phyloP scores from a whole-genome alignment of 1,140 invertebrate species.

The Heliconius congener region DNA sequence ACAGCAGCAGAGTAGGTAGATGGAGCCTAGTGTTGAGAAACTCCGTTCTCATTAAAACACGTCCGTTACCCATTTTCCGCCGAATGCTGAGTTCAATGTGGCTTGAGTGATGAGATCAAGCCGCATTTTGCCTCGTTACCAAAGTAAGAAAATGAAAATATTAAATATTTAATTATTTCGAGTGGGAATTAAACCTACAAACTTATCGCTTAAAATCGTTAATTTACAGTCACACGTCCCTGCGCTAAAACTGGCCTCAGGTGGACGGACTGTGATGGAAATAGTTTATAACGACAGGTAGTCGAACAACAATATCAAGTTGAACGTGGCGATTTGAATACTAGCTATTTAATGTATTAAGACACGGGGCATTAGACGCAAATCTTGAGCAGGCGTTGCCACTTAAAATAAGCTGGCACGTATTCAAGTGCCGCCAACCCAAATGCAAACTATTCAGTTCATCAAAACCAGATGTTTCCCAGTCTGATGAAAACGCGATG shows the following conservation, averaged over 20 bases:
- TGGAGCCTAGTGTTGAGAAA: too few species aligned
- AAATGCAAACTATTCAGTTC: conserved; percentile 76
- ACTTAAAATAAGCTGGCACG: conserved; percentile 80
- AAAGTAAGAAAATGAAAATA: too few species aligned
- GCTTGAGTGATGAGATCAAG: too few species aligned
- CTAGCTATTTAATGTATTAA: conserved; percentile 53
- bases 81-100: too few species aligned
- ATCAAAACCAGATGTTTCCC: conserved; percentile 76
- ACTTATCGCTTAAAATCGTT: too few species aligned
- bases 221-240: too few species aligned
- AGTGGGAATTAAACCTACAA: too few species aligned
- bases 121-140: too few species aligned
- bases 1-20: too few species aligned
- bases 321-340: conserved; percentile 55
- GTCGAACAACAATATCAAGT: conserved; percentile 16
- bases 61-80: too few species aligned
- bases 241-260: background rate
- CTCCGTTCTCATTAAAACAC: too few species aligned
- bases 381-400: conserved; percentile 73
- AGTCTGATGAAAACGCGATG: conserved; percentile 34
- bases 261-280: background rate
- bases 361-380: conserved; percentile 55
- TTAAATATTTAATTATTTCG: too few species aligned
- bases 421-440: conserved; percentile 76
- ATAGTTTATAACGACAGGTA: background rate